A percentile compares a stretch with the other conserved stretches of the same genome.
These are phyloP conservation scores for Diarsia brunnea DNA, from an alignment of 2,888 invertebrate genomes.

Conservation along the genomic window DNA sequence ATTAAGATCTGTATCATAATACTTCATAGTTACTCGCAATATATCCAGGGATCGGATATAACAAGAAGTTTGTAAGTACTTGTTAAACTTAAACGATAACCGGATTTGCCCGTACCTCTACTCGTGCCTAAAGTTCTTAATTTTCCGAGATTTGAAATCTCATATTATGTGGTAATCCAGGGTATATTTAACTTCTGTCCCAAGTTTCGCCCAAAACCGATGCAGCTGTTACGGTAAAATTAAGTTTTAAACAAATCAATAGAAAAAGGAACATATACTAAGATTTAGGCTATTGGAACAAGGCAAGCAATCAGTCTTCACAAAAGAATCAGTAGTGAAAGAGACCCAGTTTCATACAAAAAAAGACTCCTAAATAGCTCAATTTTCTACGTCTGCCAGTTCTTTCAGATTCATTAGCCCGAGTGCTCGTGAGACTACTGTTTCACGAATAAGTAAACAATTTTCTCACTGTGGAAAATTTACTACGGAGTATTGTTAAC, in stretches of 20 bases:
- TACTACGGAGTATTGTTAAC: conserved; percentile 78
- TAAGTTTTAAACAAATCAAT: not conserved
- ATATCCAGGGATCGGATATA: conserved; percentile 43
- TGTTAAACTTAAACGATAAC: conserved; percentile 51
- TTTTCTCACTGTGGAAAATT: conserved; percentile 85
- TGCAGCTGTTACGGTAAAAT: not conserved
- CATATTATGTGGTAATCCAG: not conserved
- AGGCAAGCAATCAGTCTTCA: not conserved
- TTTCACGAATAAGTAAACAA: conserved; percentile 79
- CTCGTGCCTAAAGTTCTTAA: conserved; percentile 16
- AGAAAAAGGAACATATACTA: not conserved
- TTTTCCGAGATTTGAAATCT: conserved; percentile 17
- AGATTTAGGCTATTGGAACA: not conserved
- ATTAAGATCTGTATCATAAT: conserved; percentile 60
- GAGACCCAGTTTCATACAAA: conserved; percentile 1
- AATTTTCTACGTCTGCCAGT: conserved; percentile 39
- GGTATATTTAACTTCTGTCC: not conserved
- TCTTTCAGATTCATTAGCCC: conserved; percentile 69
- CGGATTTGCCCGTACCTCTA: conserved; percentile 5
- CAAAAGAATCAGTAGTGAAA: conserved; percentile 22
- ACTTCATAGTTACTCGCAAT: conserved; percentile 45
- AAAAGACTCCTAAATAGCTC: conserved; percentile 15
- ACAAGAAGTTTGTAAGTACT: conserved; percentile 50
- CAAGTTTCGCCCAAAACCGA: not conserved
- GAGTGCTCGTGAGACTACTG: conserved; percentile 67